These are phyloP conservation scores for Perccottus glenii DNA, from an alignment of 2,113 vertebrate genomes.

Conservation along the genomic window DNA sequence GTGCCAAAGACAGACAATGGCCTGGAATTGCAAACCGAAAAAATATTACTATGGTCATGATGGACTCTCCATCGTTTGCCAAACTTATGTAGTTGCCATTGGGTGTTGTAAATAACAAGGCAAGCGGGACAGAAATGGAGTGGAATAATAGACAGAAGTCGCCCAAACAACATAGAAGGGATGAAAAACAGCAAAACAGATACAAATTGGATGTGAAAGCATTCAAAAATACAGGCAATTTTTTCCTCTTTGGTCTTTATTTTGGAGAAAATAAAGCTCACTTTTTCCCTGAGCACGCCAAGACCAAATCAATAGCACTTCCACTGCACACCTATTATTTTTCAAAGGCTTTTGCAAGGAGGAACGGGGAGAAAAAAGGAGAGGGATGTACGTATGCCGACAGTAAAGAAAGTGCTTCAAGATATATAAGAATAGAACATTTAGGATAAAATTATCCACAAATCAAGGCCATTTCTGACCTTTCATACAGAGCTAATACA, in stretches of 20 bases:
- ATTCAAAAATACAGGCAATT: conserved; percentile 51
- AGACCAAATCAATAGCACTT: conserved; percentile 70
- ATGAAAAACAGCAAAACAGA: conserved; percentile 30
- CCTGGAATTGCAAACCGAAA: background rate
- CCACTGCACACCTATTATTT: conserved; percentile 63
- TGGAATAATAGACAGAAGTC: conserved; percentile 21
- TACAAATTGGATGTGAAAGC: conserved; percentile 63
- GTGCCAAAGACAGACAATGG: conserved; percentile 7
- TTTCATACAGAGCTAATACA: conserved; percentile 2
- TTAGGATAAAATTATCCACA: conserved; percentile 2
- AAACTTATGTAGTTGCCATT: background rate
- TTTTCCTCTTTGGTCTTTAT: conserved; percentile 54
- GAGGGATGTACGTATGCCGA: conserved; percentile 4
- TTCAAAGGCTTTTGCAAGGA: conserved; percentile 61
- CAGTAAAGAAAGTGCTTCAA: conserved; percentile 2
- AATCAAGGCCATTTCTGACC: conserved; percentile 21
- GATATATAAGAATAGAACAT: conserved; percentile 3
- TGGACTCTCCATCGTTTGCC: background rate
- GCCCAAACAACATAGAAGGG: conserved; percentile 29
- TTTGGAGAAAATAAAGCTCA: conserved; percentile 67
- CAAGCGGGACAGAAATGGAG: conserved; percentile 14
- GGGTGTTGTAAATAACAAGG: conserved; percentile 13
- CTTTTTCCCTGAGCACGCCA: conserved; percentile 47
- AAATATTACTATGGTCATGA: conserved; percentile 1
- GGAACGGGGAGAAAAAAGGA: background rate